phyloP scores from a whole-genome alignment of 1,140 invertebrate species.

The Amphibalanus amphitrite region DNA sequence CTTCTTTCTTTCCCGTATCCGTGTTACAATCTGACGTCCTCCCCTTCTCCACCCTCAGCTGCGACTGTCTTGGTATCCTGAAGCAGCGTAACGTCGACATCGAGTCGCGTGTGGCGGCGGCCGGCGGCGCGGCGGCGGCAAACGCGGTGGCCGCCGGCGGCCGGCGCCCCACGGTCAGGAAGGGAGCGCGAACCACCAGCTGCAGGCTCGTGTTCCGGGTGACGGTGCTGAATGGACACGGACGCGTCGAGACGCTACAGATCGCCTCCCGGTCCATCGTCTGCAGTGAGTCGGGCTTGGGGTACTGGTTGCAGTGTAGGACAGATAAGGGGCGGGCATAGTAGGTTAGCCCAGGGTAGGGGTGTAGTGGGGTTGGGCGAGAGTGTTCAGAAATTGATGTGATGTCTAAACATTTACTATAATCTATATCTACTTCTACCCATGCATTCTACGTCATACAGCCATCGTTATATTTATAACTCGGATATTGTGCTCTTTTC shows the following conservation, averaged over 20 bases:
- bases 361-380: too few relatives aligned
- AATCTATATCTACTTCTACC: too few relatives aligned
- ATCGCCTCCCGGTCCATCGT: conserved; percentile 81
- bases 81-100: conserved; percentile 93
- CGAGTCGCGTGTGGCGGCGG: conserved; percentile 73
- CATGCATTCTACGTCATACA: too few relatives aligned
- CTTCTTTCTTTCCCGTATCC: too few relatives aligned
- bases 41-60: conserved; percentile 22
- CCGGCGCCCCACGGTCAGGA: conserved; percentile 34
- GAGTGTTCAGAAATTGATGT: too few relatives aligned
- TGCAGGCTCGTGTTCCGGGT: conserved; percentile 90
- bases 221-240: conserved; percentile 48
- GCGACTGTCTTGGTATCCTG: conserved; percentile 46
- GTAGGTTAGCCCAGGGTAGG: too few relatives aligned
- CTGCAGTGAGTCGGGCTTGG: conserved; percentile 56
- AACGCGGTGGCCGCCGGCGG: conserved; percentile 69
- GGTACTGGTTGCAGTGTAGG: too few relatives aligned
- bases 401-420: too few relatives aligned
- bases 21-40: too few relatives aligned
- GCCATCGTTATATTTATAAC: too few relatives aligned
- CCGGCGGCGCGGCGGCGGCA: conserved; percentile 29
- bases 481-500: too few relatives aligned
- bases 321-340: too few relatives aligned
- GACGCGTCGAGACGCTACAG: conserved; percentile 66
- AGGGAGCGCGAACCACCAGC: conserved; percentile 83